These are phyloP conservation scores for Sipunculus nudus DNA, from an alignment of 2,888 invertebrate species.

Conservation along the genomic window DNA sequence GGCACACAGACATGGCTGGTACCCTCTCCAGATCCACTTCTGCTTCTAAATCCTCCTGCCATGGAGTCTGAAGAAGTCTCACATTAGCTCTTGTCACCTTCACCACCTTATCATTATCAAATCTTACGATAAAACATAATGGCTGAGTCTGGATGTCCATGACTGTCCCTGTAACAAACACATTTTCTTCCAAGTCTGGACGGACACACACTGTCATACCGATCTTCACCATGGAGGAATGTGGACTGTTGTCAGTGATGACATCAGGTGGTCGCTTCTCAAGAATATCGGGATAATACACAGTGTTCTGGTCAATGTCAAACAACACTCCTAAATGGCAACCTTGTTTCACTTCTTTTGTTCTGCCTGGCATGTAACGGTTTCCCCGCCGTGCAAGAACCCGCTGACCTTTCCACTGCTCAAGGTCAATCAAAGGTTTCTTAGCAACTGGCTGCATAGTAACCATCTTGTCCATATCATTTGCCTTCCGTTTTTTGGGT, in stretches of 20 bases:
- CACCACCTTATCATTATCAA: slow-evolving; percentile 59
- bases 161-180: slow-evolving; percentile 88
- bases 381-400: slow-evolving; percentile 87
- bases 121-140: slow-evolving; percentile 76
- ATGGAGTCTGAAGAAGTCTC: slow-evolving; percentile 89
- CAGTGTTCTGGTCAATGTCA: slow-evolving; percentile 79
- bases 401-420: slow-evolving; percentile 92
- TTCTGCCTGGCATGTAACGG: slow-evolving; percentile 85
- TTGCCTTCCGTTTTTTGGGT: slow-evolving; percentile 87
- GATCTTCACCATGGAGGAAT: slow-evolving; percentile 78
- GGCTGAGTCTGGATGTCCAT: slow-evolving; percentile 75
- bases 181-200: slow-evolving; percentile 70
- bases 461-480: slow-evolving; percentile 53
- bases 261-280: slow-evolving; percentile 84
- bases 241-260: slow-evolving; percentile 91
- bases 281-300: slow-evolving; percentile 76
- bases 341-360: slow-evolving; percentile 69
- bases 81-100: slow-evolving; percentile 90
- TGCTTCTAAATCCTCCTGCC: slow-evolving; percentile 89
- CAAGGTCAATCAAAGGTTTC: slow-evolving; percentile 75
- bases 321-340: slow-evolving; percentile 83
- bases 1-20: background rate
- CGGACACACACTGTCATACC: slow-evolving; percentile 82
- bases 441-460: slow-evolving; percentile 38
- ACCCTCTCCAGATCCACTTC: slow-evolving; percentile 16